Evolutionary conservation across 2,888 invertebrate species (phyloP), one percentile per base, ranked within the genome.

Genomic region (Allolobophora icterica): DNA sequence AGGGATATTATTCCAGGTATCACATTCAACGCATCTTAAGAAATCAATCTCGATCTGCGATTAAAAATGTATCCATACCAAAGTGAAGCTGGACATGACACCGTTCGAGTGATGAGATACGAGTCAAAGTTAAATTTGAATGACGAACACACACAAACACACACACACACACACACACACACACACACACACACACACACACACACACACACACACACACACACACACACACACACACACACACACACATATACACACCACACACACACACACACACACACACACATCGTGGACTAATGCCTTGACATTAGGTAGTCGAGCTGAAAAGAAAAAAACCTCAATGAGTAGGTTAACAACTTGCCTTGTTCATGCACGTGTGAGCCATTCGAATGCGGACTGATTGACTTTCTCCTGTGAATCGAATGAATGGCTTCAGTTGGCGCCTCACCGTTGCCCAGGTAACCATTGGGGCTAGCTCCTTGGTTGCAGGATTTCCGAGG

Each of bases 371-470:
- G 35, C 90, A 8, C 42, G 42, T 35, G 89, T 92, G 92, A 83
- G 58, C 84, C 89, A 92, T 84, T 89, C 71, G 89, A 24, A 92
- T 71, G n/a, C 89, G 89, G 6, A 89, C 38, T 17, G 83, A 84
- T 30, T 58, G 89, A 84, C 83, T 33, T 83, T 92, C 84, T 38
- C 40, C 35, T 34, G 89, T 92, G 2, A 91, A 92, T 35, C 93
- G 92, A 0, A 94, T 93, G 92, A 94, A 94, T 0, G 94, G 93
- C 52, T 94, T 93, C 24, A 94, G 92, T n/a, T 92, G 90, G 34
- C 94, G 91, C 34, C 93, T 92, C 0, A 94, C 92, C 13, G 92
- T 93, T 1, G 93, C 93, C 94, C 94, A 94, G 89, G 93, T 89
- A 38, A 94, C 89, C 5, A 92, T 91, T 52, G 94, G 92, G 8